Evolutionary conservation across 2,113 vertebrate genomes (phyloP).

Genomic region (Daubentonia madagascariensis): DNA sequence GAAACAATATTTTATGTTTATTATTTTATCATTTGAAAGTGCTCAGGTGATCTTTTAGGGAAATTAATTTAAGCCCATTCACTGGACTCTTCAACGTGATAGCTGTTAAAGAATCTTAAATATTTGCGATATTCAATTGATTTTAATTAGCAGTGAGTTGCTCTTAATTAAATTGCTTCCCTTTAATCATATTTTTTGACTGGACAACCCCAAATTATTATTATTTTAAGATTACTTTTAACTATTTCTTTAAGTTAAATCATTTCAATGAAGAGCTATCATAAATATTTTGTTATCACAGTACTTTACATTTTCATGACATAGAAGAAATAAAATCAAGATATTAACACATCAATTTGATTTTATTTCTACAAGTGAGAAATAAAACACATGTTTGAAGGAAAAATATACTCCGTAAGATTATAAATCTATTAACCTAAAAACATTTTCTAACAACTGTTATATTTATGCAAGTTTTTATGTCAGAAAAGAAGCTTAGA

Average conservation of each 20-base stretch:
- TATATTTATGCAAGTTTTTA: not conserved
- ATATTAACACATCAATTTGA: not conserved
- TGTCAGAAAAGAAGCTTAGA: not conserved
- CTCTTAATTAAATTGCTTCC: not conserved
- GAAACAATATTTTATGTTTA: constrained; percentile 47
- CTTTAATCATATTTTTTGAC: not conserved
- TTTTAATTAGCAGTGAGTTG: not conserved
- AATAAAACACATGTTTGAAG: not conserved
- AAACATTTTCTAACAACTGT: not conserved
- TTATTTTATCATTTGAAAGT: constrained; percentile 30
- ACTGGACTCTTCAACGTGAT: not conserved
- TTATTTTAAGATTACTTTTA: not conserved
- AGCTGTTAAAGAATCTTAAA: not conserved
- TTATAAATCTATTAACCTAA: not conserved
- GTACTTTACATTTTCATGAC: not conserved
- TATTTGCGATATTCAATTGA: not conserved
- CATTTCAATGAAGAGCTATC: not conserved
- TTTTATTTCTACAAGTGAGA: not conserved
- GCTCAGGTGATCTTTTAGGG: not conserved
- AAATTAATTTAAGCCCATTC: constrained; percentile 15
- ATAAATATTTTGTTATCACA: not conserved
- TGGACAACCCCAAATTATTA: not conserved
- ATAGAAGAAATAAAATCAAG: not conserved
- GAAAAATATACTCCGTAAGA: not conserved
- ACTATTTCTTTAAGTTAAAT: not conserved